A percentile compares a stretch with the other conserved stretches of the same genome.
Evolutionary conservation across 2,888 invertebrate genomes (phyloP).

Genomic region (Agrotis ipsilon): DNA sequence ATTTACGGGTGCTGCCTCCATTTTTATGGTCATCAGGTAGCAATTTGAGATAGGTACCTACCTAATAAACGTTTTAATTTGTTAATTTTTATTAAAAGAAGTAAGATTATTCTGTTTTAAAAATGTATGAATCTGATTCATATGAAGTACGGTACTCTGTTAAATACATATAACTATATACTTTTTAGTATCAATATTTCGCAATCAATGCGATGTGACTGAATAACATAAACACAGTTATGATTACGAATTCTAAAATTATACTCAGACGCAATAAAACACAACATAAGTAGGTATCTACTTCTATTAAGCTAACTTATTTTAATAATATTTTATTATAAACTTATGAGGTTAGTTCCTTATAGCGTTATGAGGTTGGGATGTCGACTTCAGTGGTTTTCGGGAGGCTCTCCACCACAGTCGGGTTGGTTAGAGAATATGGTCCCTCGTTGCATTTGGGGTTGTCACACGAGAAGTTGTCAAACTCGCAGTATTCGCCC

Average conservation of each 20-base stretch:
- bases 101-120: too few species aligned
- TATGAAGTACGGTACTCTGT: neutral
- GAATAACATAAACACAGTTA: conserved; percentile 13
- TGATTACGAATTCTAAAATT: conserved; percentile 25
- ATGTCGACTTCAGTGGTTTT: conserved; percentile 48
- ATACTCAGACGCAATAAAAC: conserved; percentile 19
- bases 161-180: neutral
- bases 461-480: conserved; percentile 86
- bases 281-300: neutral
- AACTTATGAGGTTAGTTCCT: neutral
- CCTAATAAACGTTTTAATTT: too few species aligned
- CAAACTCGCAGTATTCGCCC: conserved; percentile 87
- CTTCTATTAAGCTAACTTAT: neutral
- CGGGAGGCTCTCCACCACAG: conserved; percentile 23
- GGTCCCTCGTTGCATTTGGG: conserved; percentile 86
- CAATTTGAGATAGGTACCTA: too few species aligned
- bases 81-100: too few species aligned
- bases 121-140: neutral
- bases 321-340: neutral
- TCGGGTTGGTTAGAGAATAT: conserved; percentile 72
- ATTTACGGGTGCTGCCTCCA: too few species aligned
- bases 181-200: conserved; percentile 14
- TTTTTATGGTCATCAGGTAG: too few species aligned
- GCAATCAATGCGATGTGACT: conserved; percentile 21
- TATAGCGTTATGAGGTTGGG: conserved; percentile 40